These are phyloP conservation scores for Pararge aegeria DNA, from an alignment of 1,140 invertebrate genomes.

Conservation along the genomic window DNA sequence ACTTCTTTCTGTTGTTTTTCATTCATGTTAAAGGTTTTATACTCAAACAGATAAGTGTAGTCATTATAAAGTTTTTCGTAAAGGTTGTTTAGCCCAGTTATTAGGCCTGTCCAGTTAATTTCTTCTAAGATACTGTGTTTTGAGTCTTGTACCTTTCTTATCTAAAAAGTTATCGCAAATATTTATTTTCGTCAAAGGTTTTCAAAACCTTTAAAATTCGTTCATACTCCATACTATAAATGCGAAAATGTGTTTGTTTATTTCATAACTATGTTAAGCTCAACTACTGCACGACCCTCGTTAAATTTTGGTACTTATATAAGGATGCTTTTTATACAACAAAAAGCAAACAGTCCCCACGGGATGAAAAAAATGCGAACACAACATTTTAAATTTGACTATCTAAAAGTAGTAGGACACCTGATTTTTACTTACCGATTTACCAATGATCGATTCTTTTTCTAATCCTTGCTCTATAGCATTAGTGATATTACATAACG, in stretches of 20 bases:
- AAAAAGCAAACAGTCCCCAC: no score
- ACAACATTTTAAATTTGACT: no score
- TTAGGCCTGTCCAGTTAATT: conserved; percentile 66
- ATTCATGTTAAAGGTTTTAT: conserved; percentile 54
- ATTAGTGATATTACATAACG: conserved; percentile 55
- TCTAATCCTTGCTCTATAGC: conserved; percentile 55
- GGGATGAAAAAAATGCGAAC: no score
- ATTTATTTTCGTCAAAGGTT: background rate
- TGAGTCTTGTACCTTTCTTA: conserved; percentile 41
- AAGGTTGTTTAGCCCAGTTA: conserved; percentile 53
- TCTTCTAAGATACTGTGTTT: conserved; percentile 35
- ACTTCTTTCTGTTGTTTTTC: conserved; percentile 27
- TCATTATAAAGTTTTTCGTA: conserved; percentile 54
- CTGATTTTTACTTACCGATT: conserved; percentile 52
- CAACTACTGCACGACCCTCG: no score
- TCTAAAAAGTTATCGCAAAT: conserved; percentile 35
- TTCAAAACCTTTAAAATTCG: background rate
- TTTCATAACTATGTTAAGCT: no score
- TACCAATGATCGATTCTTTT: conserved; percentile 50
- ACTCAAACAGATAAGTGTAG: conserved; percentile 64
- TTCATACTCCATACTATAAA: no score
- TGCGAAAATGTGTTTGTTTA: no score
- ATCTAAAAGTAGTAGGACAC: no score
- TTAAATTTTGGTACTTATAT: no score
- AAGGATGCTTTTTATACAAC: no score